Conservation (phyloP, 2,113 vertebrate species). For the Ctenodactylus gundi region DNA sequence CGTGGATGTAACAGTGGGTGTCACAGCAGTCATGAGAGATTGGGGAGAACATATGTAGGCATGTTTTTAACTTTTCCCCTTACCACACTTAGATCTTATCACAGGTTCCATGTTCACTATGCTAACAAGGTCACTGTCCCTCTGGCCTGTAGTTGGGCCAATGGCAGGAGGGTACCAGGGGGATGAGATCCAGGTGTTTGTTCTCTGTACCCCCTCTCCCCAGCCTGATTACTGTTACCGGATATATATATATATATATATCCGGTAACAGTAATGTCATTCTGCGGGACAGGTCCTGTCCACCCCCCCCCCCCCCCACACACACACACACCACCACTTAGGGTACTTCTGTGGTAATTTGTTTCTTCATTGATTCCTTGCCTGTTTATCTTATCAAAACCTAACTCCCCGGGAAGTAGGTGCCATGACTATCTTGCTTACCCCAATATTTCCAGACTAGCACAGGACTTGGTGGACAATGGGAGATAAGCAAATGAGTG, state of each 20-base stretch:
- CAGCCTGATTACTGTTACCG: too few species aligned
- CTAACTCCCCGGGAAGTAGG: neutral
- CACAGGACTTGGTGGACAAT: neutral
- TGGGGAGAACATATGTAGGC: neutral
- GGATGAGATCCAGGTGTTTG: neutral
- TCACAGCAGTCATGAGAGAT: neutral
- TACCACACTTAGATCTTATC: neutral
- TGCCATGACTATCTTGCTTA: neutral
- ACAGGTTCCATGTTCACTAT: neutral
- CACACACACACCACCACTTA: too few species aligned
- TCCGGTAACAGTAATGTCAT: too few species aligned
- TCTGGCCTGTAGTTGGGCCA: neutral
- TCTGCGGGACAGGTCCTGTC: neutral
- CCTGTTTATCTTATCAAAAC: neutral
- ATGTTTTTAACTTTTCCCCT: neutral
- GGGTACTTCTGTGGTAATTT: neutral
- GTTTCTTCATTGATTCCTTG: conserved; percentile 19
- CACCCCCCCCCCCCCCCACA: too few species aligned
- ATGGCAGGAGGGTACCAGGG: neutral
- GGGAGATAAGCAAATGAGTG: neutral
- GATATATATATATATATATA: too few species aligned
- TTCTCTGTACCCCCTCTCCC: neutral
- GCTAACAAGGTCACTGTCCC: neutral
- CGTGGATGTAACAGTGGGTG: neutral
- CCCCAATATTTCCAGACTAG: neutral